Evolutionary conservation across 1,140 invertebrate genomes (phyloP).

Genomic region (Trichonephila clavata): DNA sequence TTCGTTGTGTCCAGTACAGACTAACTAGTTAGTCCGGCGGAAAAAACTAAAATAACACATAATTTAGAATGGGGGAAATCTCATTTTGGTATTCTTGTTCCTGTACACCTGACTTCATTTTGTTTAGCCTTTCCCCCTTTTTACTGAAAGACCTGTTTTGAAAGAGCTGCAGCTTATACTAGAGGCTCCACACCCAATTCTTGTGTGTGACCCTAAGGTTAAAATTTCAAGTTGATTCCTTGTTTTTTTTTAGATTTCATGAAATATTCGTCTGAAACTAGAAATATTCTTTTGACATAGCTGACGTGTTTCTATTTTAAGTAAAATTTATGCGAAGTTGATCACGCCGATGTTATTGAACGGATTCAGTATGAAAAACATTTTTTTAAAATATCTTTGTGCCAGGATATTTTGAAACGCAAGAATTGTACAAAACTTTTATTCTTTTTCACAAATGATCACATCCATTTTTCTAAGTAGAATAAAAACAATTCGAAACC

Average conservation of each 20-base stretch:
- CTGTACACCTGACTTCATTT: constrained; percentile 7
- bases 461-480: no score
- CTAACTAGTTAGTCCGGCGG: constrained; percentile 15
- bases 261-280: background rate
- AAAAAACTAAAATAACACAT: constrained; percentile 7
- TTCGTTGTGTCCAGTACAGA: background rate
- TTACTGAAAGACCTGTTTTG: constrained; percentile 18
- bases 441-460: no score
- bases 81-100: constrained; percentile 12
- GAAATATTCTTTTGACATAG: background rate
- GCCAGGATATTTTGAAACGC: no score
- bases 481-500: no score
- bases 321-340: no score
- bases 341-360: no score
- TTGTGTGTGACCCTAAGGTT: background rate
- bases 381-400: no score
- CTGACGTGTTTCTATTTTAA: no score
- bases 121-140: constrained; percentile 9
- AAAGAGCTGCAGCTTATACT: background rate
- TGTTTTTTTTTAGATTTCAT: background rate
- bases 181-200: background rate
- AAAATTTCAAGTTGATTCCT: background rate
- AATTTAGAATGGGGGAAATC: constrained; percentile 6
- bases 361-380: no score
- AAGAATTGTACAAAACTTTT: no score